Evolutionary conservation across 2,113 vertebrate species (phyloP).

Genomic region (Glaucomys volans): DNA sequence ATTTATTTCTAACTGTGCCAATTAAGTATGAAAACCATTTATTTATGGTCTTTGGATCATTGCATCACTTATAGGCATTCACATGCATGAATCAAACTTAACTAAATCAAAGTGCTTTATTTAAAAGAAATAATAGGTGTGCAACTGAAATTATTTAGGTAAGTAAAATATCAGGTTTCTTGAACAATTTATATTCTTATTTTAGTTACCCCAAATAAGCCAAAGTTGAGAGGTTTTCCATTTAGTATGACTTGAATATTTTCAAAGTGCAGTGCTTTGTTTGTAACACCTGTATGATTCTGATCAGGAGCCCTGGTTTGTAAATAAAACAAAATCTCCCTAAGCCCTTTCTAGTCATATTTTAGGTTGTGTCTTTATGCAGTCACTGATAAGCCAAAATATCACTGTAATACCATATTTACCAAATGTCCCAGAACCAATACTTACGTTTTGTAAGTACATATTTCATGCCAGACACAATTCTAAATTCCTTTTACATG

Average conservation of each 20-base stretch:
- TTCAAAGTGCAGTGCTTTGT: neutral
- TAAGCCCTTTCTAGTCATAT: neutral
- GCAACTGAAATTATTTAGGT: neutral
- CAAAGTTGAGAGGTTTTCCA: neutral
- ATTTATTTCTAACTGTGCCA: neutral
- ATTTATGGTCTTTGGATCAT: too few relatives aligned
- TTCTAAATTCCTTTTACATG: neutral
- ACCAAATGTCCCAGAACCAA: neutral
- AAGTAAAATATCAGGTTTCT: neutral
- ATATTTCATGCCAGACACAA: neutral
- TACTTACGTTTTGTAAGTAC: neutral
- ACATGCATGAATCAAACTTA: neutral
- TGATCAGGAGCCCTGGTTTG: neutral
- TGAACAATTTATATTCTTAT: neutral
- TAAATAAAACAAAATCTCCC: neutral
- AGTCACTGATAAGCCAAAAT: neutral
- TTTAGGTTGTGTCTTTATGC: neutral
- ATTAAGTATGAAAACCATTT: neutral
- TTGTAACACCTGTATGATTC: neutral
- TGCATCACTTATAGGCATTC: neutral
- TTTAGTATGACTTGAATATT: neutral
- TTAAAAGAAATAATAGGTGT: too few relatives aligned
- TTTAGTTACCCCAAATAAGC: neutral
- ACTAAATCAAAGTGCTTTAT: neutral
- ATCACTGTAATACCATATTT: neutral